Percentiles rank a stretch among this genome's conserved stretches.
These are phyloP conservation scores for Parauchenoglanis ngamensis DNA, from an alignment of 2,797 vertebrate species.

Conservation along the genomic window DNA sequence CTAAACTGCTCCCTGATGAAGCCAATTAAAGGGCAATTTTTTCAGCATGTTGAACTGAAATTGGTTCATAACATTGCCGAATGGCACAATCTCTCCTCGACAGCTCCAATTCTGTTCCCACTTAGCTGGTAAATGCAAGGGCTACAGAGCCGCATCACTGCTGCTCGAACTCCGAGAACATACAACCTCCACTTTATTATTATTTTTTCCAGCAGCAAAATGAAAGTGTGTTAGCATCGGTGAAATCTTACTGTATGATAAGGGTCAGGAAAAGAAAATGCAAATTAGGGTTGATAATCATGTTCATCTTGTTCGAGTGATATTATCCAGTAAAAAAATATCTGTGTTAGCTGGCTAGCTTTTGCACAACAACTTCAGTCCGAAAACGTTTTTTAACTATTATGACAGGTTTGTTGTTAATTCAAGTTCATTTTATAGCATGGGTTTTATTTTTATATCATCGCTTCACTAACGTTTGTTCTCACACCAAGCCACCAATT, in stretches of 20 bases:
- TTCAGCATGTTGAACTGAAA: conserved; percentile 23
- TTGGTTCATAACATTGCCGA: conserved; percentile 21
- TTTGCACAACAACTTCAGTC: neutral
- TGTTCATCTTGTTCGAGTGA: neutral
- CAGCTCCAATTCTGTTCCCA: conserved; percentile 18
- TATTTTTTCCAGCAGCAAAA: neutral
- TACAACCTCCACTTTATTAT: neutral
- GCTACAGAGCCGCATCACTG: neutral
- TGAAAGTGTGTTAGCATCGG: neutral
- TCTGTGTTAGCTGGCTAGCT: neutral
- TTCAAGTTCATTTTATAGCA: neutral
- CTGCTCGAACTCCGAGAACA: neutral
- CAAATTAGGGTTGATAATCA: neutral
- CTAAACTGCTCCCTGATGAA: conserved; percentile 2
- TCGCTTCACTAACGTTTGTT: neutral
- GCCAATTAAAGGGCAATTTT: conserved; percentile 10
- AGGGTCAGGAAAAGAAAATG: neutral
- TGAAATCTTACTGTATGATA: neutral
- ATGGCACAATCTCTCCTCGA: neutral
- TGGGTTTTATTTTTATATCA: too few relatives aligned
- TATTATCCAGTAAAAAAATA: neutral
- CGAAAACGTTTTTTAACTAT: neutral
- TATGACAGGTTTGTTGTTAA: neutral
- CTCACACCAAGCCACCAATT: neutral
- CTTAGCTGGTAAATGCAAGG: conserved; percentile 5